These are phyloP conservation scores for Archocentrus centrarchus DNA, from an alignment of 2,113 vertebrate species.

Conservation along the genomic window DNA sequence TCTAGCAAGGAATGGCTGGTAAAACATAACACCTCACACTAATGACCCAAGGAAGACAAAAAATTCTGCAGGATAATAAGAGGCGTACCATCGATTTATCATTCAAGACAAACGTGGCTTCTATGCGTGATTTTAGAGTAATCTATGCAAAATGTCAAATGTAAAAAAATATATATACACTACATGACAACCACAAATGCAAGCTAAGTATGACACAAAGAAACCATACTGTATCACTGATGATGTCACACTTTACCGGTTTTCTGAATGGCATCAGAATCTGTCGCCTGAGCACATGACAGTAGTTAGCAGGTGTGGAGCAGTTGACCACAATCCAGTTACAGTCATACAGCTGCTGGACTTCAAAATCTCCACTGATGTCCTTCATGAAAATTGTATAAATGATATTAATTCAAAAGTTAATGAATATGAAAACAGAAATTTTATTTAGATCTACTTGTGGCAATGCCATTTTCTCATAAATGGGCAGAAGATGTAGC, in stretches of 20 bases:
- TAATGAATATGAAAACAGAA: conserved; percentile 6
- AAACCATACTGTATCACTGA: not conserved
- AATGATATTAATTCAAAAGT: not conserved
- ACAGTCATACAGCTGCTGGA: conserved; percentile 90
- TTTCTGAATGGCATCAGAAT: conserved; percentile 93
- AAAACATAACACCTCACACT: not conserved
- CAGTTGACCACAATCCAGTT: conserved; percentile 96
- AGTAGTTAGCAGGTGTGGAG: conserved; percentile 92
- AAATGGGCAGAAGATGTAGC: not conserved
- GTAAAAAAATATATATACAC: not conserved
- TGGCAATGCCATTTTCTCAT: not conserved
- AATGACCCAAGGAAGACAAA: not conserved
- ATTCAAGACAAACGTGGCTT: not conserved
- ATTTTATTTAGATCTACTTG: not conserved
- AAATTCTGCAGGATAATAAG: not conserved
- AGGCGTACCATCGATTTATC: not conserved
- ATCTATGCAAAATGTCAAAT: not conserved
- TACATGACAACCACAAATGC: not conserved
- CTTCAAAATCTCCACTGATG: conserved; percentile 86
- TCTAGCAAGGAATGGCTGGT: too few species aligned
- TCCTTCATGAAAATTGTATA: conserved; percentile 72
- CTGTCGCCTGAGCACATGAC: conserved; percentile 90
- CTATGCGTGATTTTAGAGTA: not conserved
- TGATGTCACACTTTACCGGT: conserved; percentile 78
- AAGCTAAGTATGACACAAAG: not conserved